These are phyloP conservation scores for Athene cunicularia DNA, from an alignment of 2,113 vertebrate genomes.

Conservation along the genomic window DNA sequence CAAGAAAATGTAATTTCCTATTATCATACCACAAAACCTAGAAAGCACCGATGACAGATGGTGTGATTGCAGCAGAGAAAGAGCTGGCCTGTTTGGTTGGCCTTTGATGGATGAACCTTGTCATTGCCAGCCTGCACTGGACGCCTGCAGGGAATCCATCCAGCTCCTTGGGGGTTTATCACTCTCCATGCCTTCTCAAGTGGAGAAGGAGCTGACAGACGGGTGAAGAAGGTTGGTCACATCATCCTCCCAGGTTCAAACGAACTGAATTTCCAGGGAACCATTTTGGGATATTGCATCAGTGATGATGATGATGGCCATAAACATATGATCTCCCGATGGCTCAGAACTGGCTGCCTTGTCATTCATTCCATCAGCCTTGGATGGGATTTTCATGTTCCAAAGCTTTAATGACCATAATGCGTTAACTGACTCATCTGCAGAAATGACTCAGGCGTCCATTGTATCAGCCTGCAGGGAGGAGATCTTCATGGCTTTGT, in stretches of 20 bases:
- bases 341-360: background rate
- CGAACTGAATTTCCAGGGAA: accelerated
- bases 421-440: background rate
- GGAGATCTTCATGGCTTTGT: background rate
- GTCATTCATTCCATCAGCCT: background rate
- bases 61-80: background rate
- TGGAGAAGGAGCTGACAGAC: background rate
- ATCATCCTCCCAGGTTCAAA: background rate
- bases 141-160: background rate
- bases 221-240: background rate
- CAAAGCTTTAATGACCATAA: background rate
- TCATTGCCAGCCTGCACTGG: background rate
- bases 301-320: background rate
- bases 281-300: background rate
- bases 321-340: accelerated
- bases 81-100: background rate
- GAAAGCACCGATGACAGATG: background rate
- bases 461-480: background rate
- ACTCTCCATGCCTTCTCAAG: accelerated
- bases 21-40: background rate
- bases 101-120: background rate
- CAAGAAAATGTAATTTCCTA: background rate
- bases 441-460: background rate
- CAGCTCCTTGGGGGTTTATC: background rate
- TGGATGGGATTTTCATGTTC: accelerated